Percentiles rank a stretch among this genome's conserved stretches.
phyloP scores from a whole-genome alignment of 2,888 invertebrate species.

The Norana najaformis region DNA sequence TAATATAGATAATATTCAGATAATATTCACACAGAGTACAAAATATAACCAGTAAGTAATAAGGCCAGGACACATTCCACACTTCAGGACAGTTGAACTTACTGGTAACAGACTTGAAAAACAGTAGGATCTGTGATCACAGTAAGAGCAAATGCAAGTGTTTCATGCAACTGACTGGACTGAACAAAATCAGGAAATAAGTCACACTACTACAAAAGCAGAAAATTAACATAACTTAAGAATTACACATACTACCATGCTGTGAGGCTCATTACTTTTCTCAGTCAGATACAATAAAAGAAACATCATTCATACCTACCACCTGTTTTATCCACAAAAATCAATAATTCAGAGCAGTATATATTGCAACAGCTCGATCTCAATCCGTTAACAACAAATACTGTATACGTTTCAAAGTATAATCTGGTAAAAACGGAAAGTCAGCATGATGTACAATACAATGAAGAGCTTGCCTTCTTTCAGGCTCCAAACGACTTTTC shows the following conservation, averaged over 20 bases:
- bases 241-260: neutral
- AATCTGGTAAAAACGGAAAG: neutral
- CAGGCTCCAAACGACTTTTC: slow-evolving; percentile 84
- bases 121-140: neutral
- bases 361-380: neutral
- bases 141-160: neutral
- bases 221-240: neutral
- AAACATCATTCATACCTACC: neutral
- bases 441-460: neutral
- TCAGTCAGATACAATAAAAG: neutral
- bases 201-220: neutral
- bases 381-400: too few species aligned
- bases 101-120: neutral
- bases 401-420: neutral
- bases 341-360: neutral
- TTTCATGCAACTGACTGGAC: neutral
- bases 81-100: neutral
- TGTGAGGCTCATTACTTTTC: too few species aligned
- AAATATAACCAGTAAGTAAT: too few species aligned
- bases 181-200: neutral
- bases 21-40: neutral
- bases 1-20: neutral
- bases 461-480: slow-evolving; percentile 72
- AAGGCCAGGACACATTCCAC: too few species aligned
- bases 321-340: neutral